phyloP scores from a whole-genome alignment of 1,140 invertebrate genomes.

The Drosophila eugracilis region DNA sequence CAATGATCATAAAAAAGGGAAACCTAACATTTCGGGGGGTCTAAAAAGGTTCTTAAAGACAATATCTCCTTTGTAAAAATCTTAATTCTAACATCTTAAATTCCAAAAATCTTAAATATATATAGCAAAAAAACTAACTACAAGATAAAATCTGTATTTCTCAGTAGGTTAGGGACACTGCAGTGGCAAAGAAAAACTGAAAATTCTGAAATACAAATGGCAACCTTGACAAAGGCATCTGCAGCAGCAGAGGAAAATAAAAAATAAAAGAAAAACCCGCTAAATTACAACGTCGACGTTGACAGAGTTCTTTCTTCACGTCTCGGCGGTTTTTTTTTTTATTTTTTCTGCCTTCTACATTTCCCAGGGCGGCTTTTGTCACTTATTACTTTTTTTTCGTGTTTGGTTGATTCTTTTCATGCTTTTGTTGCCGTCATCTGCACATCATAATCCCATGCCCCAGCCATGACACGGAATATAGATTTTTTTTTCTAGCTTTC shows the following conservation, averaged over 20 bases:
- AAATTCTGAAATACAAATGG: conserved; percentile 31
- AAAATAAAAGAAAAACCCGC: conserved; percentile 16
- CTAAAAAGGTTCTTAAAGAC: not conserved
- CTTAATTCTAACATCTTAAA: not conserved
- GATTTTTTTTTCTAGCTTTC: not conserved
- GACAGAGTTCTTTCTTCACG: conserved; percentile 29
- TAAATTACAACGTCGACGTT: conserved; percentile 50
- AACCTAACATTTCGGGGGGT: conserved; percentile 1
- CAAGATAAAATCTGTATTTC: too few species aligned
- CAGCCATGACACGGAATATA: conserved; percentile 25
- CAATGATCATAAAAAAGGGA: conserved; percentile 15
- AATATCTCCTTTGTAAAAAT: not conserved
- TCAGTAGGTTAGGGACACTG: too few species aligned
- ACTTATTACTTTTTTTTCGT: conserved; percentile 49
- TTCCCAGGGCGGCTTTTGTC: conserved; percentile 48
- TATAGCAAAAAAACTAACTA: too few species aligned
- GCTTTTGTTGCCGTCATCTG: conserved; percentile 23
- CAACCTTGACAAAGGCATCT: conserved; percentile 43
- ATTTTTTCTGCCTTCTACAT: conserved; percentile 23
- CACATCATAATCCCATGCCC: conserved; percentile 32
- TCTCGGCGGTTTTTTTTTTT: too few species aligned
- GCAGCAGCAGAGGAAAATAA: conserved; percentile 20
- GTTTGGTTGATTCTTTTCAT: conserved; percentile 21
- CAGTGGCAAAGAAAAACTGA: conserved; percentile 16
- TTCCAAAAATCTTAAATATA: too few species aligned